phyloP scores from a whole-genome alignment of 2,113 vertebrate genomes.

The Brevimyrus niger region DNA sequence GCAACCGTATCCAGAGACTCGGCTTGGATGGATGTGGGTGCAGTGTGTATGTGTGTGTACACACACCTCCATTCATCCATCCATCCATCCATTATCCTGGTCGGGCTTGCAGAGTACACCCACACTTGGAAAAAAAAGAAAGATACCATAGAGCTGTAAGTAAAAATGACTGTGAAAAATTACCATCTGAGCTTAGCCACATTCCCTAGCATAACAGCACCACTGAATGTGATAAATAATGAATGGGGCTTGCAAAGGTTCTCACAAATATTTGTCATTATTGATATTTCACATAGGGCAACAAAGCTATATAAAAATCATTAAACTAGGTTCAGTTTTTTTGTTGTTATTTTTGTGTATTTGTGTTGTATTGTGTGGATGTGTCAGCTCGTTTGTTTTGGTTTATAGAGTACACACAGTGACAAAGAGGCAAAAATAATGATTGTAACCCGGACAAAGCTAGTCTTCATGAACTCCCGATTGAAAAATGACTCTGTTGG shows the following conservation, averaged over 20 bases:
- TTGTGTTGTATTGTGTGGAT: not conserved
- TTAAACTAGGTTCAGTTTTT: not conserved
- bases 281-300: not conserved
- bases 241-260: not conserved
- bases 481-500: slow-evolving; percentile 6
- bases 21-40: not conserved
- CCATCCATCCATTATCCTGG: not conserved
- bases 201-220: not conserved
- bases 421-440: not conserved
- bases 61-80: not conserved
- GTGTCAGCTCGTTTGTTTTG: not conserved
- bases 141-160: not conserved
- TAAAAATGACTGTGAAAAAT: not conserved
- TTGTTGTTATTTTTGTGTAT: not conserved
- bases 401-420: not conserved
- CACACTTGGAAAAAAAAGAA: not conserved
- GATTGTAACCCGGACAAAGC: not conserved
- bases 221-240: not conserved
- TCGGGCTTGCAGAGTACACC: not conserved
- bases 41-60: not conserved
- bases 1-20: not conserved
- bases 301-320: not conserved
- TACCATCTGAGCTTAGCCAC: not conserved
- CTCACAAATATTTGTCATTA: slow-evolving; percentile 1
- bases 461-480: slow-evolving; percentile 4